phyloP scores from a whole-genome alignment of 64 coral and sea anemone genomes.

The Pocillopora damicornis region DNA sequence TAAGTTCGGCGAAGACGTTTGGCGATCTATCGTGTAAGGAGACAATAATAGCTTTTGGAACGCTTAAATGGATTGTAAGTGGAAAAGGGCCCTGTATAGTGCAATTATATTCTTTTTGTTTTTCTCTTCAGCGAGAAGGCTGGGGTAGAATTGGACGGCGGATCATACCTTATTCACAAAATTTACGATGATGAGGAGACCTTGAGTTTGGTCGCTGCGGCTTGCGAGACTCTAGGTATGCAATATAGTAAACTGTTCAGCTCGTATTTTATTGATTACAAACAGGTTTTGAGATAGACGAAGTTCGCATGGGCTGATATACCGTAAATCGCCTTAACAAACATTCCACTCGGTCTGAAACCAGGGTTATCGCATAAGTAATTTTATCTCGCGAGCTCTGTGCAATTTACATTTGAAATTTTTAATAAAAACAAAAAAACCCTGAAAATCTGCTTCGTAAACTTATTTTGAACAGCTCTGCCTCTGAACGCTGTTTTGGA shows the following conservation, averaged over 20 bases:
- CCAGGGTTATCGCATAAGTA: neutral
- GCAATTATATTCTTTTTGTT: neutral
- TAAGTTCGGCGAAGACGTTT: slow-evolving; percentile 90
- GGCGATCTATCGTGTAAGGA: slow-evolving; percentile 76
- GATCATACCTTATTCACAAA: slow-evolving; percentile 98
- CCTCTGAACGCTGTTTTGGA: slow-evolving; percentile 75
- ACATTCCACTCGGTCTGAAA: too few species aligned
- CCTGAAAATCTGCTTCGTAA: neutral
- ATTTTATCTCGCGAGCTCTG: too few species aligned
- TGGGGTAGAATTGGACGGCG: slow-evolving; percentile 88
- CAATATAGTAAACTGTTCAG: neutral
- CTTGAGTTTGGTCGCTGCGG: slow-evolving; percentile 66
- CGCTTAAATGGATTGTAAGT: slow-evolving; percentile 13
- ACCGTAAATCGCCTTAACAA: too few species aligned
- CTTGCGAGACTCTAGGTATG: slow-evolving; percentile 88
- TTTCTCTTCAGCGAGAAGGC: slow-evolving; percentile 68
- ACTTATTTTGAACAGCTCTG: slow-evolving; percentile 46
- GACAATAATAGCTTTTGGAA: neutral
- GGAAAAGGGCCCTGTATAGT: neutral
- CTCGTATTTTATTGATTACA: neutral
- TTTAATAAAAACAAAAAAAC: too few species aligned
- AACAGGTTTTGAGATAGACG: neutral
- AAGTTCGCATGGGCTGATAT: too few species aligned
- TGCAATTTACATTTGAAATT: too few species aligned
- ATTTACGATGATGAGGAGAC: slow-evolving; percentile 94